Evolutionary conservation across 2,113 vertebrate genomes (phyloP).

Genomic region (Rafetus swinhoei): DNA sequence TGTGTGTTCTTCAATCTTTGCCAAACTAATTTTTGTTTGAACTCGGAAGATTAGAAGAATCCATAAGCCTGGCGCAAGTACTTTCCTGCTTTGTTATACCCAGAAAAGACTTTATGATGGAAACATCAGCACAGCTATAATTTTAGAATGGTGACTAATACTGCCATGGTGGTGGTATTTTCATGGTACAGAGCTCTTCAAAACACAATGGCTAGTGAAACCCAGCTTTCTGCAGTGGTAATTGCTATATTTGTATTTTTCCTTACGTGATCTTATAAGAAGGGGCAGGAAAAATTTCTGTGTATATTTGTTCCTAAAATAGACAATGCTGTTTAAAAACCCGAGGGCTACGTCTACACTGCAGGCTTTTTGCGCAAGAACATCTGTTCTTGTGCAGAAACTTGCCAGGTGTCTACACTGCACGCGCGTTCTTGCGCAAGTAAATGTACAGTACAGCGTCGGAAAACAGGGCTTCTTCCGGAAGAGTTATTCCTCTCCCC

Average conservation of each 20-base stretch:
- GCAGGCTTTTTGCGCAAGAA: too few species aligned
- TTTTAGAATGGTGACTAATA: neutral
- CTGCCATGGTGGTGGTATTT: neutral
- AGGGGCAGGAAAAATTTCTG: neutral
- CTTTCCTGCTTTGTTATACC: neutral
- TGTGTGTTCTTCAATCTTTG: neutral
- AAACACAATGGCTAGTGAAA: neutral
- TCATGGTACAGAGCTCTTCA: neutral
- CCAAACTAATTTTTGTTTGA: neutral
- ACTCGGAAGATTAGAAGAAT: neutral
- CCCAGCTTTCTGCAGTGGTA: neutral
- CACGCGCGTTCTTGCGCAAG: too few species aligned
- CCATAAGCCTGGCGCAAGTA: neutral
- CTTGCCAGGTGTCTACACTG: too few species aligned
- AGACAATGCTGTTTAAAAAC: neutral
- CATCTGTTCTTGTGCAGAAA: too few species aligned
- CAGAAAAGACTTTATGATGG: neutral
- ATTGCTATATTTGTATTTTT: neutral
- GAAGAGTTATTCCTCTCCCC: too few species aligned
- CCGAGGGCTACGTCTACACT: too few species aligned
- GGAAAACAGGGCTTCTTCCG: too few species aligned
- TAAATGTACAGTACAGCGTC: too few species aligned
- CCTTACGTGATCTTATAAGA: neutral
- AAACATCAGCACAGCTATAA: neutral
- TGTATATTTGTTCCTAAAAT: neutral